Evolutionary conservation across 2,113 vertebrate species (phyloP).

Genomic region (Centrocercus urophasianus): DNA sequence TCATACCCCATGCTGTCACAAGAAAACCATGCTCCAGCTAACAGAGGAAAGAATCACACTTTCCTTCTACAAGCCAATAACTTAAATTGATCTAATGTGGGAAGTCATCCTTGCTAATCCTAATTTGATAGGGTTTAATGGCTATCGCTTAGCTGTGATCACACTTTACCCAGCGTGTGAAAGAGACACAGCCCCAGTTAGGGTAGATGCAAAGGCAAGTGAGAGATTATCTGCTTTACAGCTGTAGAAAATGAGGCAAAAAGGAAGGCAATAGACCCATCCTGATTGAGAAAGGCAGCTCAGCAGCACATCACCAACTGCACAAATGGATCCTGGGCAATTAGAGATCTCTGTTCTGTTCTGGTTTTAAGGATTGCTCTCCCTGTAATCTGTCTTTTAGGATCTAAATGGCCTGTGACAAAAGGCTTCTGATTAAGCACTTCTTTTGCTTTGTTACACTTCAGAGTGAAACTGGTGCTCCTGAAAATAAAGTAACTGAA

Average conservation of each 20-base stretch:
- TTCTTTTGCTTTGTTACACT: constrained; percentile 36
- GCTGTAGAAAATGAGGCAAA: constrained; percentile 15
- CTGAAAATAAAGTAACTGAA: constrained; percentile 49
- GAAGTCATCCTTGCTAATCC: constrained; percentile 52
- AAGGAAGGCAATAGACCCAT: neutral
- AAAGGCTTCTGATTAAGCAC: constrained; percentile 33
- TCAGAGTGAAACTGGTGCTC: constrained; percentile 24
- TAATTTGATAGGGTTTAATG: constrained; percentile 68
- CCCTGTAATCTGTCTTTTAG: constrained; percentile 37
- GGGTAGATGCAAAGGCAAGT: neutral
- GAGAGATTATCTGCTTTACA: constrained; percentile 23
- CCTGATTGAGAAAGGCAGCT: neutral
- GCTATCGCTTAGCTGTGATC: constrained; percentile 47
- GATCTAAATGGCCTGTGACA: constrained; percentile 50
- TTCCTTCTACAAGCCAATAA: constrained; percentile 25
- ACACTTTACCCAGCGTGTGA: constrained; percentile 49
- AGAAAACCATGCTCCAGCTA: neutral
- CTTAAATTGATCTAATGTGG: constrained; percentile 62
- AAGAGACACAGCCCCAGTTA: neutral
- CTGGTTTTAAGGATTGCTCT: constrained; percentile 39
- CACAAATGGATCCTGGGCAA: neutral
- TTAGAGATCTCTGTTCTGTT: neutral
- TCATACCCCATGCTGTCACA: neutral
- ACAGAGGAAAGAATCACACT: constrained; percentile 36
- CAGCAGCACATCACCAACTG: constrained; percentile 2